Evolutionary conservation across 2,113 vertebrate genomes (phyloP), one percentile per base, ranked within the genome.

Genomic region (Argyrosomus japonicus): DNA sequence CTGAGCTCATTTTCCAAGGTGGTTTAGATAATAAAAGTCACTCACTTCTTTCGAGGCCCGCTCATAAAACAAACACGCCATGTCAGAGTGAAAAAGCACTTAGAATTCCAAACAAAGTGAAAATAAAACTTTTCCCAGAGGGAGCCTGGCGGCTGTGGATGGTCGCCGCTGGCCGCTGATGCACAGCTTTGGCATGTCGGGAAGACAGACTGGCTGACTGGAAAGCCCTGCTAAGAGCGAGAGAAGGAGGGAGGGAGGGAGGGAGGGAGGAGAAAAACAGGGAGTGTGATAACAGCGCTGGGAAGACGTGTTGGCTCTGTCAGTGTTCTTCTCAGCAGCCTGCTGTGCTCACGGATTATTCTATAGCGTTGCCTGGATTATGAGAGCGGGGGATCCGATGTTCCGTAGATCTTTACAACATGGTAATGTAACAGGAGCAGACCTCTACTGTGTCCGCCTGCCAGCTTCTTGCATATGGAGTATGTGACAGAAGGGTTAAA

Each of bases 361-460:
- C 56, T 48, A 25, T 48, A 48, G 40, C 69, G 61, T 29, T 54
- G 68, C 50, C 62, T 81, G 85, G 84, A 85, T 77, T 82, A 90
- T 92, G 85, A 90, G 69, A 81, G 81, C 74, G 25, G 64, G 48
- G 68, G 43, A 60, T 77, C 64, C 47, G 27, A 57, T 61, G 81
- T 71, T 67, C 73, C 62, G 65, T 25, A 68, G 56, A 83, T 6
- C 61, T 75, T 25, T 45, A 82, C 81, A 29, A 58, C 58, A 91
- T 93, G 94, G 93, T 95, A 93, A 90, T 21, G 88, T 91, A 40
- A 89, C 32, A 58, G 9, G 2, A 48, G 25, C 8, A 18, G 40
- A 36, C 36, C 56, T 68, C 62, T 54, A 2, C 43, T 65, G 21
- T 58, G 6, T 77, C 18, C 43, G 48, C 58, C 5, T 78, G 68